These are phyloP conservation scores for Lethenteron reissneri DNA, from an alignment of 2,113 vertebrate species.

Conservation along the genomic window DNA sequence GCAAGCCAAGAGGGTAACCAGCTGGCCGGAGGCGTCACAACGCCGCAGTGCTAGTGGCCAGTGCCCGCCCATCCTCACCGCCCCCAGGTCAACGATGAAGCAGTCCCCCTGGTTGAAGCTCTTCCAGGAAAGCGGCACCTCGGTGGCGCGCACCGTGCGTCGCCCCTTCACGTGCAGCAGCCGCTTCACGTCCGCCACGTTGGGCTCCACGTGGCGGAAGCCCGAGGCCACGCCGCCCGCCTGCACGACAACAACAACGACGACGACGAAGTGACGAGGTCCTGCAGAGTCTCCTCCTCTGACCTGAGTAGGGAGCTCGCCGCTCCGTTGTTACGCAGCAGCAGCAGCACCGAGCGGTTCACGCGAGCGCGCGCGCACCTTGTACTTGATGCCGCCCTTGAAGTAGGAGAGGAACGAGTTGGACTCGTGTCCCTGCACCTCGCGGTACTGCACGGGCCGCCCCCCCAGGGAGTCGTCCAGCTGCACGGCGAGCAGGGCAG, in stretches of 20 bases:
- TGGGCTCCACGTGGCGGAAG: constrained; percentile 81
- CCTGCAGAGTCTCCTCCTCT: no score
- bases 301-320: no score
- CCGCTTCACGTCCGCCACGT: constrained; percentile 60
- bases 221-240: constrained; percentile 85
- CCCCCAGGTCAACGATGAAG: constrained; percentile 84
- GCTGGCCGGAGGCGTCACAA: no score
- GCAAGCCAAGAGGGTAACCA: no score
- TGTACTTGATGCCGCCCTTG: constrained; percentile 49
- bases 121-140: constrained; percentile 73
- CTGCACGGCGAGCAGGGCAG: constrained; percentile 50
- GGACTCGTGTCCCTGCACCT: constrained; percentile 53
- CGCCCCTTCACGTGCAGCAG: constrained; percentile 77
- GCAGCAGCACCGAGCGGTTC: no score
- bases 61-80: constrained; percentile 30
- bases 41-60: no score
- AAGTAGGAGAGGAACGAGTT: constrained; percentile 57
- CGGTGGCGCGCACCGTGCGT: constrained; percentile 38
- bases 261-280: no score
- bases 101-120: constrained; percentile 92
- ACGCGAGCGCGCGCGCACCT: constrained; percentile 23
- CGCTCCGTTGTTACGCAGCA: no score
- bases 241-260: constrained; percentile 18
- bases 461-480: constrained; percentile 52
- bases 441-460: constrained; percentile 42